These are phyloP conservation scores for Chamaetylas fuelleborni DNA, from an alignment of 2,113 vertebrate species.

Conservation along the genomic window DNA sequence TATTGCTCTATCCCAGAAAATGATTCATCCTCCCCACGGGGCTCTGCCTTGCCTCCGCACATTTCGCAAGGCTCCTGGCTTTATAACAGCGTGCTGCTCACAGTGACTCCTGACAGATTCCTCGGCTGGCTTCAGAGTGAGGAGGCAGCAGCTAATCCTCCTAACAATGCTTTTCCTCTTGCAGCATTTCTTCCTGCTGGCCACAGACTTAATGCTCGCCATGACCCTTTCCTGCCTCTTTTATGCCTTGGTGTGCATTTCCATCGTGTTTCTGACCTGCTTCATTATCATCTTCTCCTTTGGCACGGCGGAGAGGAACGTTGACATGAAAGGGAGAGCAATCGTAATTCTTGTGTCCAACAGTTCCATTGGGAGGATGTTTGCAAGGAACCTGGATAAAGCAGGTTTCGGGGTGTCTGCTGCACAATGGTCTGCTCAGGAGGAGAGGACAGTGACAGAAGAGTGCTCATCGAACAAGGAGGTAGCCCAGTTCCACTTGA, in stretches of 20 bases:
- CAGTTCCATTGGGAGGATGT: slow-evolving; percentile 7
- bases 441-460: not conserved
- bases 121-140: not conserved
- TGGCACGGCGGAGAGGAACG: not conserved
- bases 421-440: not conserved
- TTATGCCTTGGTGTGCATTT: slow-evolving; percentile 23
- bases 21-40: slow-evolving; percentile 43
- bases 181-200: slow-evolving; percentile 3
- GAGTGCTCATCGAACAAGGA: not conserved
- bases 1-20: slow-evolving; percentile 1
- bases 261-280: not conserved
- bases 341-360: slow-evolving; percentile 1
- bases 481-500: not conserved
- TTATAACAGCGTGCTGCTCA: not conserved
- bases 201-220: slow-evolving; percentile 53
- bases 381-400: slow-evolving; percentile 3
- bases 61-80: slow-evolving; percentile 51
- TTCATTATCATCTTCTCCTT: slow-evolving; percentile 39
- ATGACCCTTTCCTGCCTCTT: slow-evolving; percentile 41
- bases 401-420: not conserved
- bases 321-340: not conserved
- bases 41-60: not conserved
- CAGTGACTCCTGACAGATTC: not conserved
- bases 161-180: not conserved
- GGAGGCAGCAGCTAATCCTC: not conserved